phyloP scores from a whole-genome alignment of 2,113 vertebrate genomes.

The Barnardius zonarius region DNA sequence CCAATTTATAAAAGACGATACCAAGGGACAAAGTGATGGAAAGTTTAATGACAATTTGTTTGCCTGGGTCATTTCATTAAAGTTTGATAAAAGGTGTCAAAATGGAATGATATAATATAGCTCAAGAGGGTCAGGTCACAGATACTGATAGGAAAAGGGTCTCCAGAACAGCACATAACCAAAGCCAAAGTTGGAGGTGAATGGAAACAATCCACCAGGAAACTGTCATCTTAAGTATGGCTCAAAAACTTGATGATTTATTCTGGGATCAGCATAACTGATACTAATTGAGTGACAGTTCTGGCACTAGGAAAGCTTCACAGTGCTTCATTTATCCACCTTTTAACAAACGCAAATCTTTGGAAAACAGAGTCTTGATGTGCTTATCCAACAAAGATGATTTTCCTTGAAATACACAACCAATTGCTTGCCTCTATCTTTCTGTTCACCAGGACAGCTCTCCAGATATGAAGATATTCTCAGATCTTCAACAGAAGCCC shows the following conservation, averaged over 20 bases:
- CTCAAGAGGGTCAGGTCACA: conserved; percentile 79
- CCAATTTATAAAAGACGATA: conserved; percentile 97
- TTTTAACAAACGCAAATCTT: background rate
- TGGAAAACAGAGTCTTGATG: background rate
- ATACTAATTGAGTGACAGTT: background rate
- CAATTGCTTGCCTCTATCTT: background rate
- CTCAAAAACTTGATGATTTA: conserved; percentile 7
- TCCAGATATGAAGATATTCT: fast-evolving
- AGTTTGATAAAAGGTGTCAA: conserved; percentile 94
- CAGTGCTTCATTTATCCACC: fast-evolving
- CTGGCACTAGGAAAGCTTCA: background rate
- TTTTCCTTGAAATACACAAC: background rate
- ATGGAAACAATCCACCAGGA: conserved; percentile 1
- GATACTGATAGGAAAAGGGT: conserved; percentile 66
- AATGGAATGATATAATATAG: conserved; percentile 81
- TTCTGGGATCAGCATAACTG: conserved; percentile 24
- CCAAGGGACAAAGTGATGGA: conserved; percentile 87
- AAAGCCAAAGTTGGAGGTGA: conserved; percentile 61
- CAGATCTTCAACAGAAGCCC: background rate
- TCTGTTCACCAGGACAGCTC: background rate
- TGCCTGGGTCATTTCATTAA: conserved; percentile 86
- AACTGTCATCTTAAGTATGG: background rate
- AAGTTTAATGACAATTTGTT: conserved; percentile 94
- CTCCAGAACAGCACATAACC: conserved; percentile 34
- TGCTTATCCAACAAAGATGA: background rate